phyloP scores from a whole-genome alignment of 2,888 invertebrate species.

The Opisthograptis luteolata region DNA sequence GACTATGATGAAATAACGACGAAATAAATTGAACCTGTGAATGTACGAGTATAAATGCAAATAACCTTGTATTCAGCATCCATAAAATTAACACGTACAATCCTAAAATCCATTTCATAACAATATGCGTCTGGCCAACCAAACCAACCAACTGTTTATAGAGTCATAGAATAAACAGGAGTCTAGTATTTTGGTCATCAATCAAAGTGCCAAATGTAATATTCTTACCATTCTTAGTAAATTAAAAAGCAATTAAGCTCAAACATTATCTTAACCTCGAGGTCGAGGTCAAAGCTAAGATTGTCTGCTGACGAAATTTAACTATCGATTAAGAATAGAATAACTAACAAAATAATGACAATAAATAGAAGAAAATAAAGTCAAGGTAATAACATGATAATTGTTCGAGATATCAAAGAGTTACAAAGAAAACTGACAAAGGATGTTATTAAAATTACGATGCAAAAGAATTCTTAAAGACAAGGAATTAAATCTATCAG shows the following conservation, averaged over 20 bases:
- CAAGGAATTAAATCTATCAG: no score
- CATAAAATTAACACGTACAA: neutral
- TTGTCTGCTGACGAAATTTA: constrained; percentile 14
- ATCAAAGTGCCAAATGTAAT: constrained; percentile 54
- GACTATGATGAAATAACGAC: no score
- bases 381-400: no score
- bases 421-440: no score
- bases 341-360: neutral
- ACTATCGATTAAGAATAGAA: neutral
- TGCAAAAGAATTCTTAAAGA: no score
- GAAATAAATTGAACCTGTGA: no score
- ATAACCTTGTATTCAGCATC: constrained; percentile 1
- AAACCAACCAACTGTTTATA: constrained; percentile 5
- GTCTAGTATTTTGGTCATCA: constrained; percentile 48
- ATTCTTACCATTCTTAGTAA: constrained; percentile 42
- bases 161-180: constrained; percentile 8
- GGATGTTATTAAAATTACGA: no score
- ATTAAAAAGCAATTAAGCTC: constrained; percentile 68
- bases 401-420: no score
- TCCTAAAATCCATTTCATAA: constrained; percentile 21
- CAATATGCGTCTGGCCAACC: constrained; percentile 22
- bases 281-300: constrained; percentile 20
- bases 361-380: neutral
- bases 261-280: constrained; percentile 25
- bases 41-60: no score